Conservation (phyloP, 2,113 vertebrate genomes). For the Rhea pennata region DNA sequence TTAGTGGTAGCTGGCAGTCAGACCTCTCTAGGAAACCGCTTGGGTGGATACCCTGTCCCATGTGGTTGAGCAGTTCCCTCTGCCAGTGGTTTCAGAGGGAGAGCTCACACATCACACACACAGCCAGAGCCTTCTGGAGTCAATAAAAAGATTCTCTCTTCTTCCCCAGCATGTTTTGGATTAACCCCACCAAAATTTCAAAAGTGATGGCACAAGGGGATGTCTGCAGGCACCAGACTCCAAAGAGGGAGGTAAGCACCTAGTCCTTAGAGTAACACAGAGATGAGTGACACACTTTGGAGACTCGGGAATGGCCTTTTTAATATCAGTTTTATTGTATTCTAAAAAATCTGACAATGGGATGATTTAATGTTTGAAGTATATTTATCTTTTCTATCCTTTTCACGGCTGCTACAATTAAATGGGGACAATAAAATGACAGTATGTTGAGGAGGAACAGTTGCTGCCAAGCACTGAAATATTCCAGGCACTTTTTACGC, state of each 20-base stretch:
- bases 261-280: fast-evolving
- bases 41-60: neutral
- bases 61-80: constrained; percentile 7
- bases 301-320: neutral
- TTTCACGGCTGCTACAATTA: neutral
- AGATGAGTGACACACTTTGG: neutral
- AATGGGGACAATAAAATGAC: neutral
- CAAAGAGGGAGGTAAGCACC: neutral
- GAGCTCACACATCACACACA: neutral
- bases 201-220: fast-evolving
- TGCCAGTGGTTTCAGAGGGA: constrained; percentile 39
- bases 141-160: neutral
- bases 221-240: neutral
- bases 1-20: neutral
- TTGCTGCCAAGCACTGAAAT: neutral
- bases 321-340: neutral
- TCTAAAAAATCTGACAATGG: neutral
- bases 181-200: neutral
- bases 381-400: neutral
- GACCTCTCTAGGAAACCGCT: constrained; percentile 51
- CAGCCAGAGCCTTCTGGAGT: neutral
- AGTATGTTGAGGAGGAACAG: neutral
- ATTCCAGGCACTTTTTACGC: neutral
- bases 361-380: neutral
- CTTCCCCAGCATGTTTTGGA: neutral